phyloP scores from a whole-genome alignment of 2,888 invertebrate species.

The Volucella inflata region DNA sequence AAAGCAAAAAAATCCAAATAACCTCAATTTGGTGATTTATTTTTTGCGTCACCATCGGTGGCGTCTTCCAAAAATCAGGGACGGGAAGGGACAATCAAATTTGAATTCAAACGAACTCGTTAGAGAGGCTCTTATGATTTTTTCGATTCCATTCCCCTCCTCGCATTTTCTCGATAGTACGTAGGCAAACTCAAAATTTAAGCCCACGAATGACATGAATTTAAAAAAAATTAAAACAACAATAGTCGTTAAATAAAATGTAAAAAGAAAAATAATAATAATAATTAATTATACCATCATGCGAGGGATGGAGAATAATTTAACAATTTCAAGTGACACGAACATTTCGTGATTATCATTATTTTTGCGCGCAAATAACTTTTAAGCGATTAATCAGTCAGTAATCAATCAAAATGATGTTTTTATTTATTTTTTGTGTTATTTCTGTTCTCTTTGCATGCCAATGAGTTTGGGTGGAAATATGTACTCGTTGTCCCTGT shows the following conservation, averaged over 20 bases:
- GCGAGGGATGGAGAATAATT: neutral
- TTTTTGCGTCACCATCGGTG: slow-evolving; percentile 2
- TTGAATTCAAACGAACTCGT: slow-evolving; percentile 37
- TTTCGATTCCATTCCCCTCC: neutral
- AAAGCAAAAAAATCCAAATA: neutral
- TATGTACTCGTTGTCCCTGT: too few relatives aligned
- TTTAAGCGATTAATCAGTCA: slow-evolving; percentile 12
- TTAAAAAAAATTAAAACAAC: too few relatives aligned
- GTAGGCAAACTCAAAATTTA: too few relatives aligned
- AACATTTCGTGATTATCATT: neutral
- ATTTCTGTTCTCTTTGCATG: neutral
- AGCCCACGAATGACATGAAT: too few relatives aligned
- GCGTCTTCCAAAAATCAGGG: neutral
- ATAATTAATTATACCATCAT: slow-evolving; percentile 17
- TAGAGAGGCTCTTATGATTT: neutral
- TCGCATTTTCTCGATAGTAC: too few relatives aligned
- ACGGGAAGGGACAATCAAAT: slow-evolving; percentile 26
- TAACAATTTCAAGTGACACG: neutral
- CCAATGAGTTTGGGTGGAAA: neutral
- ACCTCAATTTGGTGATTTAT: neutral
- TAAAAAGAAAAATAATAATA: neutral
- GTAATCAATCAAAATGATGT: neutral
- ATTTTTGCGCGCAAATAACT: neutral
- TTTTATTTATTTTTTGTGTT: neutral
- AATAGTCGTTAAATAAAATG: too few relatives aligned